phyloP scores from a whole-genome alignment of 2,113 vertebrate genomes.

The Rhinogobius similis region DNA sequence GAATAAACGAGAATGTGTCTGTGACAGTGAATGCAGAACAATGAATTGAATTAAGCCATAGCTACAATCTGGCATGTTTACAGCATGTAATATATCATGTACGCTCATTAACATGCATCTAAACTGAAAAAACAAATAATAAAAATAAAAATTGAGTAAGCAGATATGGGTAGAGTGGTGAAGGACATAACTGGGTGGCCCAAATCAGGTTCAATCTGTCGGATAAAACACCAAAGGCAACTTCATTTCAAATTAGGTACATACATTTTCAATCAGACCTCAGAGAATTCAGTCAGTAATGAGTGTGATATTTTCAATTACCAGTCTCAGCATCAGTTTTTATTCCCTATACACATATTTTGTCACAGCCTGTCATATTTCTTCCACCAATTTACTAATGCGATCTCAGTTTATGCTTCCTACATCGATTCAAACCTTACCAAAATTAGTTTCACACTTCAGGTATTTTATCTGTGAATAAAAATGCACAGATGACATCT shows the following conservation, averaged over 20 bases:
- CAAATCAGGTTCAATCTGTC: background rate
- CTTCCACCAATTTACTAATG: too few relatives aligned
- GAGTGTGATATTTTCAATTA: background rate
- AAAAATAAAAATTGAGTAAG: too few relatives aligned
- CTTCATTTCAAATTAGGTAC: too few relatives aligned
- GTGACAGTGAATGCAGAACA: too few relatives aligned
- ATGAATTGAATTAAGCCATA: too few relatives aligned
- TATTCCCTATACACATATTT: background rate
- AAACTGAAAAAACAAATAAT: too few relatives aligned
- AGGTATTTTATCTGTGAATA: slow-evolving; percentile 13
- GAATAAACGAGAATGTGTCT: too few relatives aligned
- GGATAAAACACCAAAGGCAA: background rate
- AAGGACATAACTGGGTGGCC: background rate
- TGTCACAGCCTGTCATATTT: background rate
- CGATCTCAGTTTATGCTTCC: too few relatives aligned
- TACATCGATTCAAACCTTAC: background rate
- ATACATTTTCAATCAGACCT: background rate
- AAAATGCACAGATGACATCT: slow-evolving; percentile 9
- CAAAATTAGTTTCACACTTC: background rate
- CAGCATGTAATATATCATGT: too few relatives aligned
- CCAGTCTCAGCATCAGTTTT: background rate
- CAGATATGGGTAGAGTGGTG: too few relatives aligned
- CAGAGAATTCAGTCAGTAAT: background rate
- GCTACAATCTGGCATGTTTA: too few relatives aligned
- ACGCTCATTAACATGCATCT: too few relatives aligned